Percentiles rank a stretch among this genome's conserved stretches.
Conservation (phyloP, 2,113 vertebrate genomes). For the Neogobius melanostomus region DNA sequence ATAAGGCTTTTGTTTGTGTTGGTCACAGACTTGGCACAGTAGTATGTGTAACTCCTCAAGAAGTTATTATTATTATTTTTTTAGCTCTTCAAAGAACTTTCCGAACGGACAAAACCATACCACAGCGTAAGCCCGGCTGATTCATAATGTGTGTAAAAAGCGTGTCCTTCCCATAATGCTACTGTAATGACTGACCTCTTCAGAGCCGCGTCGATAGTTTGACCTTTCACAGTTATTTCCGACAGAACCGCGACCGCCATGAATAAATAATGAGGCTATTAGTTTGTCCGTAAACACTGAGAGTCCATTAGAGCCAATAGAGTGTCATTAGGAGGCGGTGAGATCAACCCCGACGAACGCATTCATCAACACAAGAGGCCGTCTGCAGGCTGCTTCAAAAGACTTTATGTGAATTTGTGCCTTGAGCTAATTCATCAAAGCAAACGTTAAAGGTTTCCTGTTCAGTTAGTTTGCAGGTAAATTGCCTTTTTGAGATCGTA, state of each 20-base stretch:
- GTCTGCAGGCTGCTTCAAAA: conserved; percentile 35
- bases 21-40: no score
- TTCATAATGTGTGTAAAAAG: conserved; percentile 14
- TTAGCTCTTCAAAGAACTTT: no score
- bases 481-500: no score
- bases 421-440: not conserved
- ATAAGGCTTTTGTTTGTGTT: no score
- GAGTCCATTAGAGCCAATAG: conserved; percentile 7
- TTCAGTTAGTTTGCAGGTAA: no score
- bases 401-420: conserved; percentile 25
- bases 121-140: no score
- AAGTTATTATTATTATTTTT: no score
- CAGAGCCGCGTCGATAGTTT: conserved; percentile 9
- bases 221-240: conserved; percentile 38
- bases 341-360: not conserved
- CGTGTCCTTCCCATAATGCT: conserved; percentile 11
- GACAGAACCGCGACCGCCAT: conserved; percentile 25
- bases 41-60: no score
- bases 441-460: not conserved
- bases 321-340: not conserved
- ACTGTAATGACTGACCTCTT: conserved; percentile 36
- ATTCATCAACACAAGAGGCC: conserved; percentile 33
- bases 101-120: no score
- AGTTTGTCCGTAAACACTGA: conserved; percentile 30
- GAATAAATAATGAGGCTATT: conserved; percentile 46